Percentiles rank a stretch among this genome's conserved stretches.
Evolutionary conservation across 1,140 invertebrate genomes (phyloP).

Genomic region (honey bee (Apis mellifera)): Amel_HAv3.1 CM009934.2:8100501-8101000

Average conservation of each 20-base stretch:
- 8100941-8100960: background rate
- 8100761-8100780: background rate
- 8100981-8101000: background rate
- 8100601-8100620: too few relatives aligned
- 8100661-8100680: background rate
- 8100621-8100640: too few relatives aligned
- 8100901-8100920: background rate
- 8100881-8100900: background rate
- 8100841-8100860: too few relatives aligned
- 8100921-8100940: background rate
- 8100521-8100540: too few relatives aligned
- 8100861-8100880: background rate
- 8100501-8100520: too few relatives aligned
- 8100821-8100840: background rate
- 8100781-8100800: constrained; percentile 9
- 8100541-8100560: too few relatives aligned
- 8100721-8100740: background rate
- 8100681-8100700: background rate
- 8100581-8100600: too few relatives aligned
- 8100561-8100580: too few relatives aligned
- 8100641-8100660: too few relatives aligned
- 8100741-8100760: background rate
- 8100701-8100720: constrained; percentile 24
- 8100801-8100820: background rate
- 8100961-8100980: background rate